Conservation (phyloP, 2,888 invertebrate species). For the Choreutis nemorana region DNA sequence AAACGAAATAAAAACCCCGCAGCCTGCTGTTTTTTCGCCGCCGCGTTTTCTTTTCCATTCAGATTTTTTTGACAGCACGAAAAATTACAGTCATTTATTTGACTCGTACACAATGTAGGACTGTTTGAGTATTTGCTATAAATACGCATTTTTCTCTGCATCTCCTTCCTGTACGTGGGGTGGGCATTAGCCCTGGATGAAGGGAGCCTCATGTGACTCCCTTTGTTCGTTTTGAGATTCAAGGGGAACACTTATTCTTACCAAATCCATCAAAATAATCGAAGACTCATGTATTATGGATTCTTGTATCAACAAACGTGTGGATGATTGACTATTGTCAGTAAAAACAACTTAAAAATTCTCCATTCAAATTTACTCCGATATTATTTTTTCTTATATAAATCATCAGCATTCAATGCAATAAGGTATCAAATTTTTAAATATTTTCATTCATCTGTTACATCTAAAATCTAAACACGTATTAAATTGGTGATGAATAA, state of each 20-base stretch:
- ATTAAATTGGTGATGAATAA: constrained; percentile 24
- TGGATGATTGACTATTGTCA: constrained; percentile 5
- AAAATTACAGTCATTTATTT: constrained; percentile 67
- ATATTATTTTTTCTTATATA: too few species aligned
- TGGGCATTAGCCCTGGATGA: constrained; percentile 55
- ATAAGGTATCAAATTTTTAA: too few species aligned
- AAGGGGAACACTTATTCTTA: constrained; percentile 58
- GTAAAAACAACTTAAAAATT: too few species aligned
- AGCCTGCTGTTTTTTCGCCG: constrained; percentile 57
- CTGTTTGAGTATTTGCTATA: constrained; percentile 69
- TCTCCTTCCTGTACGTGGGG: constrained; percentile 60
- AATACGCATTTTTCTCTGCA: constrained; percentile 66
- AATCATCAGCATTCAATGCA: too few species aligned
- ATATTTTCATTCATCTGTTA: too few species aligned
- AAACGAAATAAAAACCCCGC: constrained; percentile 56
- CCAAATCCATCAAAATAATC: constrained; percentile 63
- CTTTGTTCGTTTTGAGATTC: constrained; percentile 63
- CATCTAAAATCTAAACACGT: constrained; percentile 9
- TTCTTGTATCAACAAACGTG: constrained; percentile 47
- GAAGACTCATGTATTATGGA: constrained; percentile 50
- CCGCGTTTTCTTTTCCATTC: constrained; percentile 64
- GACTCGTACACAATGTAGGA: constrained; percentile 67
- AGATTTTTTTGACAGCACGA: constrained; percentile 68
- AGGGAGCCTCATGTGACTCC: constrained; percentile 60
- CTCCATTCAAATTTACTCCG: too few species aligned